A percentile compares a stretch with the other conserved stretches of the same genome.
Evolutionary conservation across 2,888 invertebrate species (phyloP).

Genomic region (Megalurothrips usitatus): DNA sequence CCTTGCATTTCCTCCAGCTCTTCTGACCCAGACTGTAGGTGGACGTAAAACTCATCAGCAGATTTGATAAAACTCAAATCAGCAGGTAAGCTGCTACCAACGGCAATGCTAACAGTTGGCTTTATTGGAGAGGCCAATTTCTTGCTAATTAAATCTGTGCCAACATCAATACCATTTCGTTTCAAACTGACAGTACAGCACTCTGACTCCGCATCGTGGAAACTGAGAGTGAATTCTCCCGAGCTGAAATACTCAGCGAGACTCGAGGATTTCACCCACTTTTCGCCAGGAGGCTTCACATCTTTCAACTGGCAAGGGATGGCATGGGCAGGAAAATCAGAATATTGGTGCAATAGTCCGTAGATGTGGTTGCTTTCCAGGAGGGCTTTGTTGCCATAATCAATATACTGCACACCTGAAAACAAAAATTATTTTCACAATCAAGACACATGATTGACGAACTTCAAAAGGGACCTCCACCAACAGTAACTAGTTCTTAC

Average conservation of each 20-base stretch:
- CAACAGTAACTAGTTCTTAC: not conserved
- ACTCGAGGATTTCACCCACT: not conserved
- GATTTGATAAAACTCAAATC: not conserved
- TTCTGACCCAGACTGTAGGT: not conserved
- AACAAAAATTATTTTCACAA: not conserved
- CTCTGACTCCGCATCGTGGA: not conserved
- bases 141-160: not conserved
- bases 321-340: not conserved
- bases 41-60: not conserved
- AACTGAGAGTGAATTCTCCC: not conserved
- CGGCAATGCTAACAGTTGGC: not conserved
- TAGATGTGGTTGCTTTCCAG: not conserved
- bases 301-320: not conserved
- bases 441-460: not conserved
- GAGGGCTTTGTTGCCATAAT: not conserved
- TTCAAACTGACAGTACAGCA: not conserved
- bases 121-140: not conserved
- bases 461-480: not conserved
- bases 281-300: not conserved
- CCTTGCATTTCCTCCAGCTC: not conserved
- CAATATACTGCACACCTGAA: not conserved
- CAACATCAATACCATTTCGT: not conserved
- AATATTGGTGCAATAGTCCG: not conserved
- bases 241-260: too few relatives aligned
- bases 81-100: not conserved